Base-by-base conservation (phyloP, 2,797 vertebrate species). In the Oreochromis grahami region DNA sequence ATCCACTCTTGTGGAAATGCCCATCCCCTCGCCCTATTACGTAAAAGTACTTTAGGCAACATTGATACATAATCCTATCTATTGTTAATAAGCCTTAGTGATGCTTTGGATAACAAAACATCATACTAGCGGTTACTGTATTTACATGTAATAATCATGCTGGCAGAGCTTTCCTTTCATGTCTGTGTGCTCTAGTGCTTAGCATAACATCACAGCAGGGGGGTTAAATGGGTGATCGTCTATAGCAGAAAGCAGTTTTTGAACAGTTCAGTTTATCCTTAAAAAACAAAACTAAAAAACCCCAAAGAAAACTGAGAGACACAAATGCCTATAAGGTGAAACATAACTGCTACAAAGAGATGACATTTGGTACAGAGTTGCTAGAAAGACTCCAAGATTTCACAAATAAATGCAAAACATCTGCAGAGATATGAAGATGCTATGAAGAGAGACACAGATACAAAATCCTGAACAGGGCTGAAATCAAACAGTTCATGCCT, bases 11-110 rank as follows among this genome's bases (percentile, higher is more conserved):
- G 86, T 85, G 86, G 70, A 90, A 83, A 83, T 80, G 83, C 81
- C 88, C 89, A 58, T 63, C 84, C 89, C 86, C 3, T 83, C 82
- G 4, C 34, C 82, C 88, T 87, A 81, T 91, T 92, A 88, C 78
- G 83, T 91, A 90, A 92, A 90, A 82, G 43, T 84, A 80, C 83
- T 89, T 84, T 34, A 68, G 89, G 43, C 81, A 76, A 77, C 29
- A 82, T 84, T 84, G 65, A 81, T 84, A 21, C 81, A 82, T 79
- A 76, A 89, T 88, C 80, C 81, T 26, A 72, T 76, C 70, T 77
- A 2, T 82, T 87, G 15, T 51, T 80, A 77, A 82, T 87, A 83
- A 76, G 80, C 58, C 53, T 83, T 29, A 81, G 48, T 80, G 77
- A 76, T 83, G 79, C 79, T 11, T 29, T 21, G 58, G 60, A 76